Base-by-base conservation (phyloP, 2,888 invertebrate genomes). In the Barypeithes pellucidus region DNA sequence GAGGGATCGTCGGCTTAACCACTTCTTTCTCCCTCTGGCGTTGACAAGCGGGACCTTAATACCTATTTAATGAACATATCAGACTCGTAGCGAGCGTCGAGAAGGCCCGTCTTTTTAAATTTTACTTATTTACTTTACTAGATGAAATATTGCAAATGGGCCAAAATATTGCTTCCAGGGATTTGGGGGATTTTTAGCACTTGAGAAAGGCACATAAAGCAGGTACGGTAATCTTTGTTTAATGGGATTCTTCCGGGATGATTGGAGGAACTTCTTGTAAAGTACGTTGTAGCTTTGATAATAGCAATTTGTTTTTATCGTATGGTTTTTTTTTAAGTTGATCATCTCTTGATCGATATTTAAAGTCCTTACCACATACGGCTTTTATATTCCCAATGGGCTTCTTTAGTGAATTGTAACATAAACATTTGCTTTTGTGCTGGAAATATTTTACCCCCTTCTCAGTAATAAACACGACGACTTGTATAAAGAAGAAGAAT, bases 51-150 rank as follows among this genome's bases (percentile, higher is more conserved):
- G 72, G 75, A 66, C 75, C 77, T 78, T 81, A 81, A 81, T 81
- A 79, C 81, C 80, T 79, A 79, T 80, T 81, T 81, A 81, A 81
- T 81, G 81, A 81, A 81, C 78, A 79, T 79, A 79, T 80, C 80
- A 76, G 77, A 75, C 68, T 76, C 29, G 60, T 72, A 66, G 69
- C 73, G 71, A 66, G 59, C 73, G 73, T 66, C 67, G 71, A 59
- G 36, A 18, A 52, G 45, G 57, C 67, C 62, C 73, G 68, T 71
- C 75, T 83, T 82, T 77, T 80, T 82, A 83, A 74, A 74, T 74
- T 74, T 74, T 70, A 74, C 71, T 74, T 74, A 74, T 74, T 74
- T 74, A 70, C 74, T 71, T 71, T 60, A 52, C 70, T 71, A 60
- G 43, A 68, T 71, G 71, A 70, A 71, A 63, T 74, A 74, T 74